Evolutionary conservation across 2,113 vertebrate genomes (phyloP), one percentile per base, ranked within the genome.

Genomic region (Otocyon megalotis): DNA sequence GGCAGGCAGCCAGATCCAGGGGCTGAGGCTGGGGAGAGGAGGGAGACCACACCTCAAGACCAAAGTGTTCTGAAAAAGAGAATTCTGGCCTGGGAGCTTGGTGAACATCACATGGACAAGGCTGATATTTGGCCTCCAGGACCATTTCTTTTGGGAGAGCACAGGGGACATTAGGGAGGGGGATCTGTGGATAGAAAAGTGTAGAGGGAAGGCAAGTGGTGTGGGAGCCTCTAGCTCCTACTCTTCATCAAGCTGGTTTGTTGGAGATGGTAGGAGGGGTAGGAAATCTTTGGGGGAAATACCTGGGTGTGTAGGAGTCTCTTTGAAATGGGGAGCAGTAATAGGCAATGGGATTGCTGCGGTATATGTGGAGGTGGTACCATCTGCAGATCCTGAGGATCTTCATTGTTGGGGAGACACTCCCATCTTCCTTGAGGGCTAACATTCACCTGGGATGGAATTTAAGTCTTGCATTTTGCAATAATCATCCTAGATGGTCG

Each of bases 241-340:
- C 14, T 88, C 48, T 48, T 63, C 37, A 53, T 62, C 72, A 86
- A 67, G n/a, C 16, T 93, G 72, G 26, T 69, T 87, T 92, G n/a
- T 76, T 97, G 72, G 69, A 63, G n/a, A 74, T 58, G 28, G 8
- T 69, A 8, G 8, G 67, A 28, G 24, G 26, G 58, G 8, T 60
- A n/a, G 84, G 83, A 69, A 54, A 62, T 90, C 28, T 92, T 56
- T 28, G 28, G 13, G 63, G 54, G 19, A 58, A 72, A 92, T 43
- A 37, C 65, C 28, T 8, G 6, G 1, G 2, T 65, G 3, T 60
- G 43, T 82, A 60, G 54, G n/a, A 53, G 48, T 93, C 65, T 95
- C 58, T 97, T 53, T 84, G 82, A 77, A 69, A 71, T 62, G 71
- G 82, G 74, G 37, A 88, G 48, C 54, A 77, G 62, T 65, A 89